Conservation (phyloP, 2,113 vertebrate species). For the Rousettus leschenaultii region DNA sequence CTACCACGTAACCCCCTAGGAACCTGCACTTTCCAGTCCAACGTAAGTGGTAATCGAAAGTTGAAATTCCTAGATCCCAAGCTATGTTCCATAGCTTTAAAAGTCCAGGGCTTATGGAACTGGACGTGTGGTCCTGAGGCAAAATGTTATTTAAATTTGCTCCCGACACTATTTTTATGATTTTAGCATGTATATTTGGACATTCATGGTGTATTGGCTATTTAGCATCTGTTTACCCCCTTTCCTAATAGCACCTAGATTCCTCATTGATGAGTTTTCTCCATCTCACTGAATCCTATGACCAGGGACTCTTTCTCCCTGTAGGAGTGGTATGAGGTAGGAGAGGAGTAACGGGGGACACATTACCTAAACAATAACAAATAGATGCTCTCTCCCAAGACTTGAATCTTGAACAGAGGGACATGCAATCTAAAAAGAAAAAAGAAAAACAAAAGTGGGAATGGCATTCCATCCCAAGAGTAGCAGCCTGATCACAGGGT, state of each 20-base stretch:
- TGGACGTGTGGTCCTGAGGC: not conserved
- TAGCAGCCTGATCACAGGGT: not conserved
- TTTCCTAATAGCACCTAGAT: not conserved
- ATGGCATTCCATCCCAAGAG: not conserved
- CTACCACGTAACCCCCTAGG: not conserved
- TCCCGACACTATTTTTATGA: not conserved
- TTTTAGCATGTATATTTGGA: not conserved
- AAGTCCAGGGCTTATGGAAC: not conserved
- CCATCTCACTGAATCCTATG: not conserved
- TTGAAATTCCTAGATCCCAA: not conserved
- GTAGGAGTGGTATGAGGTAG: not conserved
- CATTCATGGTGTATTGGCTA: not conserved
- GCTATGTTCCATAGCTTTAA: not conserved
- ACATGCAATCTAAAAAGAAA: not conserved
- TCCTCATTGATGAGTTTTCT: not conserved
- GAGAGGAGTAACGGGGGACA: not conserved
- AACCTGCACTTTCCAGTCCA: not conserved
- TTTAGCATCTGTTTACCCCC: not conserved
- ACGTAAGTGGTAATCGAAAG: not conserved
- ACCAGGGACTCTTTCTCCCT: not conserved
- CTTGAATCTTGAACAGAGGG: not conserved
- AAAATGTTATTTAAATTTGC: conserved; percentile 17
- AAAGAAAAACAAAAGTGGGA: not conserved
- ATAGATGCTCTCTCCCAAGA: not conserved
- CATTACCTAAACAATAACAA: not conserved